A percentile compares a stretch with the other conserved stretches of the same genome.
Conservation (phyloP, 2,113 vertebrate species). For the Bucco capensis region DNA sequence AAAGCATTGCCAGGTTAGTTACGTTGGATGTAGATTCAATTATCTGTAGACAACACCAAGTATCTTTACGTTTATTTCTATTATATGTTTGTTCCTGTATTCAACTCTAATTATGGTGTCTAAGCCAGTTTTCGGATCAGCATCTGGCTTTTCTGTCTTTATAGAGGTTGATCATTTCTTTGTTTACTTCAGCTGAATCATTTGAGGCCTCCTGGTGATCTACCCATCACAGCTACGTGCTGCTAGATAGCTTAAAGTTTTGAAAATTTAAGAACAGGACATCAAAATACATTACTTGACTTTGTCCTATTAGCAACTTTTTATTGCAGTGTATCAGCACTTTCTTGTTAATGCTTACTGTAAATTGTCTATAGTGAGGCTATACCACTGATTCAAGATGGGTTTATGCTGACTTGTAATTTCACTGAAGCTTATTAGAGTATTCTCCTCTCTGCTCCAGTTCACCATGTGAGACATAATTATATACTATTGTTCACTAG, state of each 20-base stretch:
- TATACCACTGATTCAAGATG: background rate
- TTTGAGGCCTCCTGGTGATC: background rate
- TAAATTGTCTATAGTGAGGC: background rate
- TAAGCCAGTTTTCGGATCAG: background rate
- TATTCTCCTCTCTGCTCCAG: background rate
- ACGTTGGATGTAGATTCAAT: background rate
- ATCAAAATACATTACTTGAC: background rate
- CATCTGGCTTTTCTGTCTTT: background rate
- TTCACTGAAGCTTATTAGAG: background rate
- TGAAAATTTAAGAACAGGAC: background rate
- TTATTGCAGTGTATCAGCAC: constrained; percentile 13
- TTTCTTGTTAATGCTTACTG: constrained; percentile 1
- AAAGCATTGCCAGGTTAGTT: background rate
- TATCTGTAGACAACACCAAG: background rate
- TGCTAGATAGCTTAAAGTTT: background rate
- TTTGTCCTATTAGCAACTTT: background rate
- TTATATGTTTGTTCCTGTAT: background rate
- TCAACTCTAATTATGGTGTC: background rate
- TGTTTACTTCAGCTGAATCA: background rate
- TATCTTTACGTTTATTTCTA: background rate
- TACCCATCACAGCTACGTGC: background rate
- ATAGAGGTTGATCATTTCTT: background rate
- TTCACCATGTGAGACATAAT: background rate
- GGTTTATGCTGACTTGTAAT: background rate
- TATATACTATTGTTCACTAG: background rate